Percentiles rank a stretch among this genome's conserved stretches.
These are phyloP conservation scores for Parelbella ahira DNA, from an alignment of 2,888 invertebrate genomes.

Conservation along the genomic window DNA sequence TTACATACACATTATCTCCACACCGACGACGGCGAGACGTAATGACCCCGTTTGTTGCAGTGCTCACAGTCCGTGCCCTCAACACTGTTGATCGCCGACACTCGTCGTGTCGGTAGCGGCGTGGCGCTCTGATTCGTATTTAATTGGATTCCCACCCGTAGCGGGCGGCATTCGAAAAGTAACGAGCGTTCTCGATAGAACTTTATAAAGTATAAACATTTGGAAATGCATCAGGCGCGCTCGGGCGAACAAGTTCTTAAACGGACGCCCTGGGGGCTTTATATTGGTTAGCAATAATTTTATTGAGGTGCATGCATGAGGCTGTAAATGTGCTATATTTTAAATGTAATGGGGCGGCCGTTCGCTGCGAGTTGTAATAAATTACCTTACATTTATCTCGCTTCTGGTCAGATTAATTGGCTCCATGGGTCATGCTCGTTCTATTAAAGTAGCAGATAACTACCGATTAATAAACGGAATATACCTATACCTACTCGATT, in stretches of 20 bases:
- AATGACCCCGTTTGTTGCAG: slow-evolving; percentile 13
- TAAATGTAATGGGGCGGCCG: slow-evolving; percentile 63
- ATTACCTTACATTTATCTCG: slow-evolving; percentile 68
- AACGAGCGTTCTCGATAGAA: neutral
- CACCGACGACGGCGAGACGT: slow-evolving; percentile 1
- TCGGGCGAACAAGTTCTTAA: slow-evolving; percentile 16
- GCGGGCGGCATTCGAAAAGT: slow-evolving; percentile 3
- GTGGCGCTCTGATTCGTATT: neutral
- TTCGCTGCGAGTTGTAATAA: slow-evolving; percentile 60
- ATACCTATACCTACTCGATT: too few species aligned
- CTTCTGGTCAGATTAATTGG: slow-evolving; percentile 61
- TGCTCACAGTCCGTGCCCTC: too few species aligned
- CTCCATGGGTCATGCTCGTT: slow-evolving; percentile 46
- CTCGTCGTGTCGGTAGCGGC: slow-evolving; percentile 8
- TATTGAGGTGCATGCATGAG: slow-evolving; percentile 40
- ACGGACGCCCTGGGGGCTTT: slow-evolving; percentile 14
- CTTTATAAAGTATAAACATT: neutral
- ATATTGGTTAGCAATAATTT: slow-evolving; percentile 44
- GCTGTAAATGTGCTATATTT: slow-evolving; percentile 63
- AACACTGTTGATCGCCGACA: slow-evolving; percentile 12
- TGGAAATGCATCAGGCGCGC: neutral
- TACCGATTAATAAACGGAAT: slow-evolving; percentile 14
- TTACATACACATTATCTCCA: slow-evolving; percentile 9
- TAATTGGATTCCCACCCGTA: slow-evolving; percentile 10
- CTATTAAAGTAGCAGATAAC: slow-evolving; percentile 30